Evolutionary conservation across 2,113 vertebrate species (phyloP), one percentile per base, ranked within the genome.

Genomic region (Hyperoodon ampullatus): DNA sequence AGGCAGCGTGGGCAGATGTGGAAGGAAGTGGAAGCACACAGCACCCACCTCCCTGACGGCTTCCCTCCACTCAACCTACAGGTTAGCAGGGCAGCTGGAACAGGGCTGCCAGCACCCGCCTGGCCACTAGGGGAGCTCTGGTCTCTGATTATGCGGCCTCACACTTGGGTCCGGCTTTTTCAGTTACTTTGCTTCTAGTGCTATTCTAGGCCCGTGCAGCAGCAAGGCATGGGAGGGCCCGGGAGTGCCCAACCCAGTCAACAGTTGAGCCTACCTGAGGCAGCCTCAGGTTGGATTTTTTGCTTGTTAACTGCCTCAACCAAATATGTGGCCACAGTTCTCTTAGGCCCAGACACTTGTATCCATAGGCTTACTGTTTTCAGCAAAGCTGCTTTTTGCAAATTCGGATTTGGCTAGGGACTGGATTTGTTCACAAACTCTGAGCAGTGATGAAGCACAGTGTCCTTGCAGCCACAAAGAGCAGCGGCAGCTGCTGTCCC

Each of bases 371-470:
- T 85, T 80, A 66, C 61, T 93, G 78, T 65, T 85, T 95, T 86
- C 28, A 88, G 94, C 33, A 78, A 93, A 97, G 78, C 33, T 95
- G 47, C 66, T 93, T 95, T 47, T 66, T 93, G 81, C 78, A 96
- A 83, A 96, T 42, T 87, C 1, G 12, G 58, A 93, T 92, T 92
- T 74, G 89, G 74, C 65, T 24, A 53, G 23, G 13, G 47, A 55
- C 53, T 82, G 81, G n/a, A 72, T 91, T 61, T 81, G 55, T 75
- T 89, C 74, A 85, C 4, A 50, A 11, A 71, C 24, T 35, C 60
- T n/a, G 10, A 85, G 35, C n/a, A 55, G 66, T 44, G 86, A 35
- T 8, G 30, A 86, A 84, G 94, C 94, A 84, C 35, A 68, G 58
- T 35, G 39, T 77, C 42, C 71, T 68, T 30, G 75, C 53, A 94